phyloP scores from a whole-genome alignment of 2,888 invertebrate species.

The Artemia sp. region DNA sequence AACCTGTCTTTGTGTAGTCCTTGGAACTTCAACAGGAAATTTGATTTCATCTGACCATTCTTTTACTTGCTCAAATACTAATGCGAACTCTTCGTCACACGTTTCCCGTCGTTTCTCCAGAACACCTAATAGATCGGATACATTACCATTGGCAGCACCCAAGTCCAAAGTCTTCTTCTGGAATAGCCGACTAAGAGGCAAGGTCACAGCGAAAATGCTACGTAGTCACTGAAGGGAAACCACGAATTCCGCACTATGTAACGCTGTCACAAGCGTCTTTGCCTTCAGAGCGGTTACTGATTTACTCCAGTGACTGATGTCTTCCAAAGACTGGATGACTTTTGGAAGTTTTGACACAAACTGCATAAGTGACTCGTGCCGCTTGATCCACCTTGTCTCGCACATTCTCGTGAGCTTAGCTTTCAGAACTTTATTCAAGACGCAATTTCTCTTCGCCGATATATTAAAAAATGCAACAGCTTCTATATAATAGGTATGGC shows the following conservation, averaged over 20 bases:
- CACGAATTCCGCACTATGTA: slow-evolving; percentile 7
- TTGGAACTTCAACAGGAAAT: slow-evolving; percentile 3
- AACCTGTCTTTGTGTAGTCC: not conserved
- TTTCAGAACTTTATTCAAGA: no score
- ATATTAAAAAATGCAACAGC: no score
- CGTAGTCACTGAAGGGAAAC: slow-evolving; percentile 2
- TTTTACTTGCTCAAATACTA: slow-evolving; percentile 7
- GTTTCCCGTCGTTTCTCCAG: slow-evolving; percentile 3
- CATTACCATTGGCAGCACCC: not conserved
- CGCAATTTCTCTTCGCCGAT: no score
- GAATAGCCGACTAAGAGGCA: slow-evolving; percentile 12
- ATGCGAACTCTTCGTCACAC: slow-evolving; percentile 14
- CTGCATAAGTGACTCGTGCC: no score
- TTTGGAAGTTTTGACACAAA: not conserved
- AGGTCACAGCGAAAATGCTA: not conserved
- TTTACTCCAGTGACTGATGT: not conserved
- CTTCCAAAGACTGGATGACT: slow-evolving; percentile 3
- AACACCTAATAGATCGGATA: not conserved
- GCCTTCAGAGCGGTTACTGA: not conserved
- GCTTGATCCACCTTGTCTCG: no score
- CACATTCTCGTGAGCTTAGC: no score
- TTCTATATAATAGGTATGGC: no score
- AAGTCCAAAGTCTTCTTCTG: slow-evolving; percentile 15
- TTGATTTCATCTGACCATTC: not conserved
- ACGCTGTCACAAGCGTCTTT: not conserved